Evolutionary conservation across 2,113 vertebrate genomes (phyloP), one percentile per base, ranked within the genome.

Genomic region (Callochromis pleurospilus): DNA sequence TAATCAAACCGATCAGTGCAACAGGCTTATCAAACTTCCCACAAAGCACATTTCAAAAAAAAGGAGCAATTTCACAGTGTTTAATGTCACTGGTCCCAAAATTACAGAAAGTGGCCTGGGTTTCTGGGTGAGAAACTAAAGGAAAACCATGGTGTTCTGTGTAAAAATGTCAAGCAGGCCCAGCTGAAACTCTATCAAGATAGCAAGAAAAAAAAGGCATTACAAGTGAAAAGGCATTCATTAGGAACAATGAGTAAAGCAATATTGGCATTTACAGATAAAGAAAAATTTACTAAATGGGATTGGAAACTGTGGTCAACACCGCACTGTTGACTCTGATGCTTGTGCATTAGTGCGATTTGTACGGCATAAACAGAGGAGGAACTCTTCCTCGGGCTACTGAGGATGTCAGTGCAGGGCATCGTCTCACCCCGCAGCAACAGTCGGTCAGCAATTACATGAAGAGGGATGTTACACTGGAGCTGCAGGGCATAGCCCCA

Each of bases 261-360:
- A 21, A 40, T 21, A 45, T 4, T 24, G 14, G 68, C 24, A 17
- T 73, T 47, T 47, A 75, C 9, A 29, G 14, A 3, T 45, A 17
- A 0, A 0, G 14, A 47, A 75, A 75, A 19, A 2, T 47, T 47
- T 19, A 17, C 2, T 47, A 75, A 17, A 17, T 75, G 14, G 3
- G 17, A 26, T 45, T 26, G 14, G 68, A 47, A 75, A 75, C 21
- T 19, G 0, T 73, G 40, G 40, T 26, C 38, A 73, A 45, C 21
- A 45, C 13, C 14, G 2, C 40, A 75, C 68, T 73, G 40, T 45
- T 45, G 40, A 24, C 68, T 73, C n/a, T 3, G n/a, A 70, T 26
- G 65, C 38, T 73, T 7, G 21, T 73, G 40, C 14, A 47, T 47
- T 26, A 47, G 24, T 47, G 21, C 3, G 14, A 47, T 47, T 47